Evolutionary conservation across 1,140 invertebrate genomes (phyloP).

Genomic region (Scaptomyza montana): DNA sequence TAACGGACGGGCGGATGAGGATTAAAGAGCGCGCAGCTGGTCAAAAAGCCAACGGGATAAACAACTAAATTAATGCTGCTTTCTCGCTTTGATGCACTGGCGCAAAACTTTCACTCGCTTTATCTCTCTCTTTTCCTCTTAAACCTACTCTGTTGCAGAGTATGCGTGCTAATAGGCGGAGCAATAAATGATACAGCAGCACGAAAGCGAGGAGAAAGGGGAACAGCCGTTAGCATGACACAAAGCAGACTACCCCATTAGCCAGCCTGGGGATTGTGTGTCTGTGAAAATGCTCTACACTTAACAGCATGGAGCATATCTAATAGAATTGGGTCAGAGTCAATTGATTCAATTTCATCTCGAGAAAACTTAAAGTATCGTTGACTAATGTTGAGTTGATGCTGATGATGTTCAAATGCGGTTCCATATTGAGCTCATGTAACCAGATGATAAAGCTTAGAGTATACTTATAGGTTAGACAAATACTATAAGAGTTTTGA

Average conservation of each 20-base stretch:
- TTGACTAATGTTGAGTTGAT: too few species aligned
- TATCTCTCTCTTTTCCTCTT: neutral
- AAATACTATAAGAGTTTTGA: neutral
- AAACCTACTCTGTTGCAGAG: neutral
- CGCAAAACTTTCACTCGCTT: neutral
- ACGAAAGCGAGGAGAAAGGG: neutral
- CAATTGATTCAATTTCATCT: neutral
- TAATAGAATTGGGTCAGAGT: slow-evolving; percentile 11
- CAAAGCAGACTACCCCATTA: slow-evolving; percentile 53
- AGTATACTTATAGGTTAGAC: neutral
- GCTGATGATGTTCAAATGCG: too few species aligned
- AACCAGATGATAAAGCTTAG: too few species aligned
- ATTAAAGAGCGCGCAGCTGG: neutral
- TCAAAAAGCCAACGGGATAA: slow-evolving; percentile 21
- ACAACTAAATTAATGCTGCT: slow-evolving; percentile 49
- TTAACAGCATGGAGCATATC: slow-evolving; percentile 7
- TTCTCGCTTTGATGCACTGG: slow-evolving; percentile 8
- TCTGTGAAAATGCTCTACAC: slow-evolving; percentile 21
- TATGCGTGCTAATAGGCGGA: slow-evolving; percentile 75
- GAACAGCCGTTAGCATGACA: slow-evolving; percentile 30
- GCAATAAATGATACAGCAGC: slow-evolving; percentile 65
- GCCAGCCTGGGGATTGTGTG: neutral
- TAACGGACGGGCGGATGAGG: neutral
- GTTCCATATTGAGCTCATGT: too few species aligned
- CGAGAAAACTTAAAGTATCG: neutral